These are phyloP conservation scores for Alectoris magna DNA, from an alignment of 2,797 vertebrate species.

Conservation along the genomic window DNA sequence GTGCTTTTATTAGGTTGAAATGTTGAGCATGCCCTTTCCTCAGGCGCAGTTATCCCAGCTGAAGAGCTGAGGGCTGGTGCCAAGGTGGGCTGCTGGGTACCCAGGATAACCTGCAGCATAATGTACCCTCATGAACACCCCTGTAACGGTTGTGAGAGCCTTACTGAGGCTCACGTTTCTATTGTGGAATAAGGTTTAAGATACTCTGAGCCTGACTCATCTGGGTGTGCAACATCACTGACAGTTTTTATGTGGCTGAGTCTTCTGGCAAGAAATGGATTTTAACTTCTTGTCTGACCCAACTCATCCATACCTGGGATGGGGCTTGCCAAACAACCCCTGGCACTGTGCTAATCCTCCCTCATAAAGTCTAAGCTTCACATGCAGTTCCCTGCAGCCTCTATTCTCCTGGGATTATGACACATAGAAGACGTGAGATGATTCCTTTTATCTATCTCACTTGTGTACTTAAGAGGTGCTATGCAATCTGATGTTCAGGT, in stretches of 20 bases:
- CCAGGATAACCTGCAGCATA: neutral
- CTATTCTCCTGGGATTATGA: neutral
- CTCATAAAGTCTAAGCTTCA: neutral
- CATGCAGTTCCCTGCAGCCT: neutral
- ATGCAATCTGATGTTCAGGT: neutral
- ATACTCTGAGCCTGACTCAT: slow-evolving; percentile 49
- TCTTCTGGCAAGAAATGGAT: neutral
- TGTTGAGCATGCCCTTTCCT: neutral
- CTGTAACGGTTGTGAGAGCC: neutral
- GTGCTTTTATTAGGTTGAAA: neutral
- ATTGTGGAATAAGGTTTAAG: slow-evolving; percentile 35
- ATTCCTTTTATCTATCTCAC: neutral
- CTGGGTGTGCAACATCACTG: neutral
- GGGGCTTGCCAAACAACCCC: neutral
- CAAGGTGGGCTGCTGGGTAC: neutral
- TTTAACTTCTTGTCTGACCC: neutral
- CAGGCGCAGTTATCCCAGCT: neutral
- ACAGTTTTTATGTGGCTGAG: slow-evolving; percentile 13
- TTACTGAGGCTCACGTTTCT: neutral
- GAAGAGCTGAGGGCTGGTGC: neutral
- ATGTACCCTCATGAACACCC: neutral
- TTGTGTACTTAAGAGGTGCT: neutral
- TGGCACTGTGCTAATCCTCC: neutral
- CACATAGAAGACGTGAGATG: neutral
- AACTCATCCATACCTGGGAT: neutral